Percentiles rank a stretch among this genome's conserved stretches.
Conservation (phyloP, 2,888 invertebrate species). For the Heliconius aoede region DNA sequence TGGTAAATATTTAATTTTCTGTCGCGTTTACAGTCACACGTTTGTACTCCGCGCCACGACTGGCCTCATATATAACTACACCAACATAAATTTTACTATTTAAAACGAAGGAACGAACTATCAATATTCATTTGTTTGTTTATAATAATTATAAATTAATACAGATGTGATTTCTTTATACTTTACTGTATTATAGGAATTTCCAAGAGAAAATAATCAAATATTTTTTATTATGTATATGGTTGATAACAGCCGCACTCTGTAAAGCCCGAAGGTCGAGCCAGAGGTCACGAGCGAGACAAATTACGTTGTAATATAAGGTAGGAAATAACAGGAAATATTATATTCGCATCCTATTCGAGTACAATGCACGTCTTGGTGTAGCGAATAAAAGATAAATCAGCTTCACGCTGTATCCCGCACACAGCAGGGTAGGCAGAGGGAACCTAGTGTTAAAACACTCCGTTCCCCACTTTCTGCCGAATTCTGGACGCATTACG, state of each 20-base stretch:
- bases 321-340: conserved; percentile 47
- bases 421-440: too few species aligned
- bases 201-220: neutral
- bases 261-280: conserved; percentile 40
- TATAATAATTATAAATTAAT: neutral
- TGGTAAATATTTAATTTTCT: too few species aligned
- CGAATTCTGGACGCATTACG: too few species aligned
- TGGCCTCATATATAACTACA: too few species aligned
- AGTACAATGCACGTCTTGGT: conserved; percentile 19
- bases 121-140: neutral
- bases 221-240: conserved; percentile 14
- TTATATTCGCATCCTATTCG: conserved; percentile 33
- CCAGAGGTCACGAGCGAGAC: conserved; percentile 42
- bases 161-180: neutral
- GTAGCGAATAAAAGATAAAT: conserved; percentile 1
- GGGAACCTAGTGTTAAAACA: too few species aligned
- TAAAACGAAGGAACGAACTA: neutral
- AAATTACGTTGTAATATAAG: conserved; percentile 36
- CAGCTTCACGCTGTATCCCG: too few species aligned
- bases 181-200: neutral
- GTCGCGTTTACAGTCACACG: too few species aligned
- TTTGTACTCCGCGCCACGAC: too few species aligned
- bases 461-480: too few species aligned
- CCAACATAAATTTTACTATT: too few species aligned
- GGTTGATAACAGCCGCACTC: conserved; percentile 38